Evolutionary conservation across 2,113 vertebrate species (phyloP).

Genomic region (Xenopus borealis): DNA sequence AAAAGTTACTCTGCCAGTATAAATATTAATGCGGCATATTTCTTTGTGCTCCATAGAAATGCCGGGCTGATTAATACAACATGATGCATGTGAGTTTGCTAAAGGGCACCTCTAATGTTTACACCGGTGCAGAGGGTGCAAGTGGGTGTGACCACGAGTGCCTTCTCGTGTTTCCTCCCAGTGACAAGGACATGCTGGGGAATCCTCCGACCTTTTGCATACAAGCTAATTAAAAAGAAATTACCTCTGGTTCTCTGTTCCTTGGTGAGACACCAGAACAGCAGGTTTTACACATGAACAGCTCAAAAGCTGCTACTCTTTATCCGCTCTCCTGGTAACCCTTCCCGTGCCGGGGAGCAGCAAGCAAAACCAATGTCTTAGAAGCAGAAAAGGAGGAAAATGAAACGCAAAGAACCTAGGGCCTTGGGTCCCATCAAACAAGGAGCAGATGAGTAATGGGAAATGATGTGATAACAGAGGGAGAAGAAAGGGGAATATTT

Average conservation of each 20-base stretch:
- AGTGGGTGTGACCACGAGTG: conserved; percentile 25
- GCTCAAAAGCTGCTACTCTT: background rate
- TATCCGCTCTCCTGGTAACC: conserved; percentile 8
- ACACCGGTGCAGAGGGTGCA: conserved; percentile 5
- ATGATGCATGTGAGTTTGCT: conserved; percentile 27
- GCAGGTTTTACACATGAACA: conserved; percentile 41
- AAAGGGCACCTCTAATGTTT: conserved; percentile 42
- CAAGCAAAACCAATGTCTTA: background rate
- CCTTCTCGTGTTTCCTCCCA: background rate
- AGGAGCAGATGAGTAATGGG: background rate
- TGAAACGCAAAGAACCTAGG: background rate
- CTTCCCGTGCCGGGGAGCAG: background rate
- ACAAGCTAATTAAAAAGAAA: conserved; percentile 44
- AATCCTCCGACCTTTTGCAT: conserved; percentile 45
- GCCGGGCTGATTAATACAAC: conserved; percentile 32
- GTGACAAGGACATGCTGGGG: conserved; percentile 39
- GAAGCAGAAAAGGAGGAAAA: background rate
- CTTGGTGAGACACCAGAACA: conserved; percentile 32
- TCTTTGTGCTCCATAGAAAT: conserved; percentile 20
- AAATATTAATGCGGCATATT: conserved; percentile 31
- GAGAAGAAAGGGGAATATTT: conserved; percentile 4
- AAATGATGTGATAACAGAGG: background rate
- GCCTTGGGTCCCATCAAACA: background rate
- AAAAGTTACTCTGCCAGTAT: background rate
- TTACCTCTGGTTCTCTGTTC: conserved; percentile 33